Evolutionary conservation across 2,113 vertebrate genomes (phyloP), one percentile per base, ranked within the genome.

Genomic region (Elanoides forficatus): DNA sequence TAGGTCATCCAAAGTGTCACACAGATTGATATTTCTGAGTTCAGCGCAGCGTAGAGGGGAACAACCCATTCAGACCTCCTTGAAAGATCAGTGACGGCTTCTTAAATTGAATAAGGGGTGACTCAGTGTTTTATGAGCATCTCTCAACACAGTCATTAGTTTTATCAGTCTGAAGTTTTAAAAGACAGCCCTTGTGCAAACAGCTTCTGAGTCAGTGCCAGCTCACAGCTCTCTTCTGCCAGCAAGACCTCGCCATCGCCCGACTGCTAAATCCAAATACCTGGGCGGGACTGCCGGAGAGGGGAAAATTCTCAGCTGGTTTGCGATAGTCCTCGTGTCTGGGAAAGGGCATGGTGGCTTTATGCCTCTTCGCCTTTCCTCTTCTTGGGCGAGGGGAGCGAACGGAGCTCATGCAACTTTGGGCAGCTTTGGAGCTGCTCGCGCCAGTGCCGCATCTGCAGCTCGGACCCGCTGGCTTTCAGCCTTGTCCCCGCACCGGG

Each of bases 81-180:
- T 52, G 59, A 67, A 81, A 92, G 56, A 71, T 70, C 23, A 78
- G 40, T 67, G 66, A 73, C n/a, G 10, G 63, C 67, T 97, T 88
- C 56, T 15, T 78, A 83, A 95, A 90, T 67, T 50, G 79, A 72
- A 32, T 95, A 50, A 90, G 47, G 84, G 70, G 58, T 88, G 48
- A 81, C 47, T 90, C 74, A 32, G 30, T 79, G 47, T 93, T 96
- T 86, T 90, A 74, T 93, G 88, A 72, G 47, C 55, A 43, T 93
- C 90, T 97, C 93, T 97, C 82, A 97, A 88, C 84, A 81, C 60
- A 63, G 70, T 62, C 48, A 75, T 82, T 71, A 96, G 86, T 96
- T 97, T 92, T 93, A 96, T 96, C 97, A 94, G 88, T 92, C 76
- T 50, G 14, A 81, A 88, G 58, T 95, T 95, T 97, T 91, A 87